A percentile compares a stretch with the other conserved stretches of the same genome.
Evolutionary conservation across 2,797 vertebrate species (phyloP).

Genomic region (Cuniculus paca): DNA sequence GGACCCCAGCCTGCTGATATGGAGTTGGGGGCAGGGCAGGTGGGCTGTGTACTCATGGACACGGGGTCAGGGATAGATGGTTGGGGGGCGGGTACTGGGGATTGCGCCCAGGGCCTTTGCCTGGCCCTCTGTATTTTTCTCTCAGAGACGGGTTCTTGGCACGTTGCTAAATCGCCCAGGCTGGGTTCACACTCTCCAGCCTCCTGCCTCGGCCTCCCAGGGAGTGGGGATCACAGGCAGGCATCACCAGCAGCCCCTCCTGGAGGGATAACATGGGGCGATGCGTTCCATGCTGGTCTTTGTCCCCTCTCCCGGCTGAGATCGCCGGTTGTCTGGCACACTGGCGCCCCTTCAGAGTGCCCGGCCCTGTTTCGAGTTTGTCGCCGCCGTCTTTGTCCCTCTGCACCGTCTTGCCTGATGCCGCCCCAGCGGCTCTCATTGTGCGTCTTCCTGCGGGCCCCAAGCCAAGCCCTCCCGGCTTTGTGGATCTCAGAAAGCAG

Average conservation of each 20-base stretch:
- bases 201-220: neutral
- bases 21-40: neutral
- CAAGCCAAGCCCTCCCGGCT: neutral
- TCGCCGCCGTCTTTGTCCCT: neutral
- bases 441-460: neutral
- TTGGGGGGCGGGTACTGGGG: neutral
- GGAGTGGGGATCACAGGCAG: neutral
- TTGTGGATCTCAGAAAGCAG: neutral
- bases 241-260: neutral
- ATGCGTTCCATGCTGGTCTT: neutral
- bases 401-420: neutral
- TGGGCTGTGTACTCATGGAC: neutral
- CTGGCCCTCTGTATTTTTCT: neutral
- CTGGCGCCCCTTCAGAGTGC: neutral
- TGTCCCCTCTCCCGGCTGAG: neutral
- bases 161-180: neutral
- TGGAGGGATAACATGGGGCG: neutral
- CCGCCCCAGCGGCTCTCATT: neutral
- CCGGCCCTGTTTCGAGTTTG: neutral
- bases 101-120: neutral
- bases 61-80: neutral
- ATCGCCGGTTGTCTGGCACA: neutral
- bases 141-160: neutral
- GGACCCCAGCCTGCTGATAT: neutral
- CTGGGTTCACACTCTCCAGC: neutral